Conservation (phyloP, 1,140 invertebrate species). For the Cheumatopsyche charites region DNA sequence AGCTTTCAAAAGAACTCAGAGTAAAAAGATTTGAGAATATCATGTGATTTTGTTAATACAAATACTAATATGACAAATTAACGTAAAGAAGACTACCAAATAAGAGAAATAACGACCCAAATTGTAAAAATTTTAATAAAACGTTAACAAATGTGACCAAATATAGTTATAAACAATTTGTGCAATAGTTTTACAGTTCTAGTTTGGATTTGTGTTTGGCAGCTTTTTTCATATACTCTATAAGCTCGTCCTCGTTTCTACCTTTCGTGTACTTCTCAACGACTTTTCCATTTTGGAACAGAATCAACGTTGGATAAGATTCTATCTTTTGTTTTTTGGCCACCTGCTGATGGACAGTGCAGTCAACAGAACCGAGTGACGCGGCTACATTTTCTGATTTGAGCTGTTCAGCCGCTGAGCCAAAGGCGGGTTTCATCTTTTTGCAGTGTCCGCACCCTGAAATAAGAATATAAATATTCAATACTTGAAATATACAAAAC, state of each 20-base stretch:
- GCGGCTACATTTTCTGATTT: constrained; percentile 62
- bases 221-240: constrained; percentile 10
- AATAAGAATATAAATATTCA: constrained; percentile 37
- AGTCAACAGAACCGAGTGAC: constrained; percentile 71
- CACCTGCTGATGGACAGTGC: constrained; percentile 63
- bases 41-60: too few species aligned
- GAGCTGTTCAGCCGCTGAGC: constrained; percentile 66
- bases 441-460: constrained; percentile 81
- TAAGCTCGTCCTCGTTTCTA: constrained; percentile 64
- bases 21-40: too few species aligned
- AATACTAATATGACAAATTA: too few species aligned
- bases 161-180: too few species aligned
- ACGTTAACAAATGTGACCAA: too few species aligned
- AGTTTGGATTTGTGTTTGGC: constrained; percentile 10
- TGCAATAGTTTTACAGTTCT: constrained; percentile 32
- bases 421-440: constrained; percentile 73
- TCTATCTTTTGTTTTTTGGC: constrained; percentile 67
- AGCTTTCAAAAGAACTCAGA: too few species aligned
- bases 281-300: constrained; percentile 71
- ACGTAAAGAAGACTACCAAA: too few species aligned
- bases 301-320: constrained; percentile 76
- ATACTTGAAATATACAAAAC: neutral
- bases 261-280: constrained; percentile 65
- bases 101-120: too few species aligned
- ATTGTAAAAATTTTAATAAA: too few species aligned